These are phyloP conservation scores for Autographa gamma DNA, from an alignment of 2,888 invertebrate genomes.

Conservation along the genomic window DNA sequence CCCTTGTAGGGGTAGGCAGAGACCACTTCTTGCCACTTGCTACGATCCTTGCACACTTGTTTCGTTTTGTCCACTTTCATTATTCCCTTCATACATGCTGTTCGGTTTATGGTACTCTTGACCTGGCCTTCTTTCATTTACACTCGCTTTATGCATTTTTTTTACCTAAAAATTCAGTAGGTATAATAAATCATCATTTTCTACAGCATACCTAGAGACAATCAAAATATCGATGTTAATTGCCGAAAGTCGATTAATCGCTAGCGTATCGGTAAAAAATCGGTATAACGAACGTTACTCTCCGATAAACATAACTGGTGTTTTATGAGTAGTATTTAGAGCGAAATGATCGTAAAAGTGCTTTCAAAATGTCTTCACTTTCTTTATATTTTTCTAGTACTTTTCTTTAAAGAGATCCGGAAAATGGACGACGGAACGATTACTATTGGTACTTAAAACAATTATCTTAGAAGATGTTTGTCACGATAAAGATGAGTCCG, in stretches of 20 bases:
- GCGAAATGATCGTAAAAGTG: constrained; percentile 35
- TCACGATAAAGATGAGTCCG: not conserved
- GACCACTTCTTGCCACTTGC: too few relatives aligned
- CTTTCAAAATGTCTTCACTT: constrained; percentile 46
- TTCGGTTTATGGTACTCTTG: too few relatives aligned
- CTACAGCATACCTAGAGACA: constrained; percentile 34
- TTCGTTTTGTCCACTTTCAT: too few relatives aligned
- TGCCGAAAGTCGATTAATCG: constrained; percentile 76
- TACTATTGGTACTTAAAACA: not conserved
- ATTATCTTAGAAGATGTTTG: not conserved
- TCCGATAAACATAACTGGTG: constrained; percentile 46
- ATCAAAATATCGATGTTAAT: constrained; percentile 69
- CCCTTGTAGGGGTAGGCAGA: too few relatives aligned
- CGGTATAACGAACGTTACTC: constrained; percentile 35
- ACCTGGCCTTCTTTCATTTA: too few relatives aligned
- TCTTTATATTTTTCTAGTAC: constrained; percentile 29
- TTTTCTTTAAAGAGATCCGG: constrained; percentile 32
- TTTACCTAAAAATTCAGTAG: too few relatives aligned
- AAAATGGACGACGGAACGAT: not conserved
- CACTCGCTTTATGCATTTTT: too few relatives aligned
- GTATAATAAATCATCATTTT: constrained; percentile 27
- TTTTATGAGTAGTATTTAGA: constrained; percentile 44
- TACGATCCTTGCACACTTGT: too few relatives aligned
- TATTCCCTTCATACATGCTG: too few relatives aligned
- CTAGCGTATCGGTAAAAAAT: constrained; percentile 73